Evolutionary conservation across 1,140 invertebrate genomes (phyloP).

Genomic region (Lepidotrigona ventralis): DNA sequence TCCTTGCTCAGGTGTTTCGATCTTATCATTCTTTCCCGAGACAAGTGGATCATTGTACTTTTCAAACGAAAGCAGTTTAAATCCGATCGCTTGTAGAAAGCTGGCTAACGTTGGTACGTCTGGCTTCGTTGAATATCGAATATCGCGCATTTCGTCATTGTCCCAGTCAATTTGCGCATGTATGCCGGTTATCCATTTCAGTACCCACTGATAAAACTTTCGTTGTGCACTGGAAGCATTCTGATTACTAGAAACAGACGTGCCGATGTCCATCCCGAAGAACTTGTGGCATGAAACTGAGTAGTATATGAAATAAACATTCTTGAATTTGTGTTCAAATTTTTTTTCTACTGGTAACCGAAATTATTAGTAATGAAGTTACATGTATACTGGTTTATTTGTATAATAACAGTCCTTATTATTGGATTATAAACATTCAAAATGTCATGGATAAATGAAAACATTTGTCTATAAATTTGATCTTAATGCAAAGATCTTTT

Average conservation of each 20-base stretch:
- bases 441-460: background rate
- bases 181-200: conserved; percentile 62
- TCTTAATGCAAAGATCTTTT: background rate
- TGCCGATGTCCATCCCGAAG: conserved; percentile 11
- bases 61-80: conserved; percentile 31
- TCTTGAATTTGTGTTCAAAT: background rate
- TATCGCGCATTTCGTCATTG: conserved; percentile 1
- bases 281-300: conserved; percentile 9
- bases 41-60: background rate
- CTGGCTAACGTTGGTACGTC: conserved; percentile 17
- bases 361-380: background rate
- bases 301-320: background rate
- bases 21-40: background rate
- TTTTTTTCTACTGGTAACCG: conserved; percentile 22
- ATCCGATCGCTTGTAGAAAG: conserved; percentile 36
- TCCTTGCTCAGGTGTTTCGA: background rate
- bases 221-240: conserved; percentile 11
- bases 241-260: background rate
- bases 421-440: background rate
- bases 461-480: background rate
- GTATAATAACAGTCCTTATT: background rate
- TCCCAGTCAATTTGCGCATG: background rate
- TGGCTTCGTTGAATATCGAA: conserved; percentile 5
- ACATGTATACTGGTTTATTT: background rate
- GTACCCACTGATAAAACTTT: conserved; percentile 67